phyloP scores from a whole-genome alignment of 2,113 vertebrate species.

The Arenaria interpres region DNA sequence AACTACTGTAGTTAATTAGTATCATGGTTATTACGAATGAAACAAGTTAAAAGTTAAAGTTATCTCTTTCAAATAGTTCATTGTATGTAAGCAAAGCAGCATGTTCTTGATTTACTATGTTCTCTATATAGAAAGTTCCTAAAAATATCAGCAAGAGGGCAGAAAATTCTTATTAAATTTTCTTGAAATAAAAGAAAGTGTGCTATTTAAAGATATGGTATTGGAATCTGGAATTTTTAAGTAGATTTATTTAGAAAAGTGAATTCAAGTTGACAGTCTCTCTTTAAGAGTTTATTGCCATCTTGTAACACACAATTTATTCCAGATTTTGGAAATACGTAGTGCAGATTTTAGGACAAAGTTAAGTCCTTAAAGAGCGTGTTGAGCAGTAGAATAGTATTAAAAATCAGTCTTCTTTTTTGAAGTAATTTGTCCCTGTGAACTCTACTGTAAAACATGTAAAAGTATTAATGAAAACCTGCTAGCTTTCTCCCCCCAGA shows the following conservation, averaged over 20 bases:
- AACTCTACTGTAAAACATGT: neutral
- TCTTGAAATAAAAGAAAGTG: neutral
- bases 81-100: neutral
- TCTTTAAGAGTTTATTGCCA: neutral
- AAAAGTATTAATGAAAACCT: neutral
- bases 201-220: neutral
- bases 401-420: neutral
- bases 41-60: neutral
- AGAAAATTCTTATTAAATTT: neutral
- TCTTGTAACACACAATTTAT: neutral
- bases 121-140: neutral
- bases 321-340: neutral
- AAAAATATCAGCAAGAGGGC: neutral
- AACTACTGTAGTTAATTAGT: neutral
- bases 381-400: neutral
- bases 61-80: neutral
- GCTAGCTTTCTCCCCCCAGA: neutral
- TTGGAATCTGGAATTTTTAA: neutral
- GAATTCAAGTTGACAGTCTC: neutral
- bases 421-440: neutral
- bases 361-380: neutral
- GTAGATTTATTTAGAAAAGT: neutral
- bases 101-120: neutral
- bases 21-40: neutral
- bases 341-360: neutral